Base-by-base conservation (phyloP, 1,140 invertebrate species). In the Cotesia chilonis region DNA sequence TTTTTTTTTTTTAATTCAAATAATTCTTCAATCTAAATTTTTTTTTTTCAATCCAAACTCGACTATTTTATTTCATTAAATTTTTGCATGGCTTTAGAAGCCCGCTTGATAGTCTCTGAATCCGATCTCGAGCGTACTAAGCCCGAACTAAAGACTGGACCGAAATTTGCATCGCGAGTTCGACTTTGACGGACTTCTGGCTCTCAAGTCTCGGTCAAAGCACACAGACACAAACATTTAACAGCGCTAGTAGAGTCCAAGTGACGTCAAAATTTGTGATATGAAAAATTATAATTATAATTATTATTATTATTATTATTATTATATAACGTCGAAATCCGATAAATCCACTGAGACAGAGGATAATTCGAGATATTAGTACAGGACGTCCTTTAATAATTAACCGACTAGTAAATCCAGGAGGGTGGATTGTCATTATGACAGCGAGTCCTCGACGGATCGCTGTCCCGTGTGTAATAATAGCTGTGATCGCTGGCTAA, bases 401-500 rank as follows among this genome's bases (percentile, higher is more conserved):
- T 86, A 85, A 86, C 83, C 82, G 80, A 80, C 81, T 79, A 78
- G 41, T 47, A 81, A 82, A 84, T 83, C 80, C 74, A 75, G 70
- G 73, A 14, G 70, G 80, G 78, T 81, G 79, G 77, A 82, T 84
- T 79, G 83, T 79, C 83, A 81, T 84, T 82, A 81, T 82, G 81
- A 81, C 73, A 55, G 73, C 41, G 41, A 81, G 80, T 69, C 54
- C 68, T 69, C 68, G 57, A 69, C 59, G 54, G 54, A 68, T 68
- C 54, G 37, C 66, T 54, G 38, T 68, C 66, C 66, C 66, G 52
- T 55, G 66, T 41, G 66, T 68, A 68, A 68, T 68, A 41, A 47
- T 35, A 14, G 41, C n/a, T 66, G 54, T 51, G 51, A 54, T 68
- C 66, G 54, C 66, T 17, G 28, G 66, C 66, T 51, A 68, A 68